Base-by-base conservation (phyloP, 2,888 invertebrate genomes). In the Malachius bipustulatus region DNA sequence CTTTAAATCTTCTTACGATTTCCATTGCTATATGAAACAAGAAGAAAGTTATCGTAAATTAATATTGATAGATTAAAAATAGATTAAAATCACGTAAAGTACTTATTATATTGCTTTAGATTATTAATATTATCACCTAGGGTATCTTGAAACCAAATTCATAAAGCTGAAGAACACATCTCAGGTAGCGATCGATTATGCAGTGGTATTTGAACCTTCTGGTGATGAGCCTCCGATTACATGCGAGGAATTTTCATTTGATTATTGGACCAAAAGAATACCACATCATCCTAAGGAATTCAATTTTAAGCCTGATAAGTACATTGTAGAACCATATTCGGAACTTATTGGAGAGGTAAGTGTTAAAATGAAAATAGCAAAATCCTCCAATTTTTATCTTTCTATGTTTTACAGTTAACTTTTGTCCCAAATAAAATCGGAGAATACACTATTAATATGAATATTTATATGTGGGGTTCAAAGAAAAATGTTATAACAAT, bases 391-490 rank as follows among this genome's bases (percentile, higher is more conserved):
- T n/a, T n/a, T n/a, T n/a, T n/a, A n/a, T n/a, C n/a, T n/a, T n/a
- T n/a, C n/a, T n/a, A n/a, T n/a, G n/a, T n/a, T 32, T 44, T 56
- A n/a, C 45, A 76, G 76, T 56, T 77, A 2, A 65, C 64, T 6
- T 54, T 75, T 29, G 66, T 64, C 2, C 67, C 75, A 0, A 73
- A 73, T 47, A 50, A 66, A 26, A 54, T 62, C n/a, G 59, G 72
- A 47, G 56, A 58, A 1, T 63, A 64, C 45, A 57, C 62, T 32
- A 67, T 67, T 0, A 57, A 54, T 2, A 48, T 77, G 4, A 65
- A 67, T 40, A 54, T 75, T 13, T 66, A 69, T 37, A 59, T 76
- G 51, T 72, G 73, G 55, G 69, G 71, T 37, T 67, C 71, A 0
- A 67, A 70, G 35, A 66, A 69, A 35, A 66, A 71, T 16, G 66